These are phyloP conservation scores for Chiloscyllium plagiosum DNA, from an alignment of 2,113 vertebrate genomes.

Conservation along the genomic window DNA sequence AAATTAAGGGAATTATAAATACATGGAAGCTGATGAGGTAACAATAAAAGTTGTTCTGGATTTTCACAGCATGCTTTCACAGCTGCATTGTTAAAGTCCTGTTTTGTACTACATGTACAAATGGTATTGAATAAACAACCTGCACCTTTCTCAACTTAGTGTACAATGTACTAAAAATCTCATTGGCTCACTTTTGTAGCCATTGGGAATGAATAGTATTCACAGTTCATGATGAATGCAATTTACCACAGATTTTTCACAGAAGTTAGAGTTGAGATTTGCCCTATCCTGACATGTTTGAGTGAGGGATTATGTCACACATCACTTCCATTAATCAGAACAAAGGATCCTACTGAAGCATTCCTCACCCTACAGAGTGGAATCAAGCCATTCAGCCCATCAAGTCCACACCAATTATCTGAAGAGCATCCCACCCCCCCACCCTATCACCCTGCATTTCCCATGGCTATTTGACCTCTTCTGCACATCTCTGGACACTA, in stretches of 20 bases:
- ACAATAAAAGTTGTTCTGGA: not conserved
- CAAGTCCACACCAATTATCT: too few species aligned
- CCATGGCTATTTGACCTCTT: too few species aligned
- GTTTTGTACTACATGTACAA: not conserved
- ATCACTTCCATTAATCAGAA: not conserved
- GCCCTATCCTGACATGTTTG: not conserved
- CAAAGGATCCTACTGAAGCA: not conserved
- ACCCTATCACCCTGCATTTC: too few species aligned
- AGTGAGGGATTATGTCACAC: not conserved
- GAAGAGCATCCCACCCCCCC: too few species aligned
- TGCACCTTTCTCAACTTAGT: not conserved
- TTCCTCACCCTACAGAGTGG: too few species aligned
- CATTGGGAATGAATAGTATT: not conserved
- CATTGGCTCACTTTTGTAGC: not conserved
- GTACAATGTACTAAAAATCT: not conserved
- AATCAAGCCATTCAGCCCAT: too few species aligned
- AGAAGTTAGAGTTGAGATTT: not conserved
- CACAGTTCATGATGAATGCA: not conserved
- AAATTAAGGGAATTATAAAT: not conserved
- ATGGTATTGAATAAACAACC: not conserved
- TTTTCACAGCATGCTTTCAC: not conserved
- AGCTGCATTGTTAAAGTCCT: not conserved
- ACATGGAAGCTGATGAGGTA: not conserved
- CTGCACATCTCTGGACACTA: too few species aligned
- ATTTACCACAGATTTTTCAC: not conserved